These are phyloP conservation scores for Opisthocomus hoazin DNA, from an alignment of 2,113 vertebrate genomes.

Conservation along the genomic window DNA sequence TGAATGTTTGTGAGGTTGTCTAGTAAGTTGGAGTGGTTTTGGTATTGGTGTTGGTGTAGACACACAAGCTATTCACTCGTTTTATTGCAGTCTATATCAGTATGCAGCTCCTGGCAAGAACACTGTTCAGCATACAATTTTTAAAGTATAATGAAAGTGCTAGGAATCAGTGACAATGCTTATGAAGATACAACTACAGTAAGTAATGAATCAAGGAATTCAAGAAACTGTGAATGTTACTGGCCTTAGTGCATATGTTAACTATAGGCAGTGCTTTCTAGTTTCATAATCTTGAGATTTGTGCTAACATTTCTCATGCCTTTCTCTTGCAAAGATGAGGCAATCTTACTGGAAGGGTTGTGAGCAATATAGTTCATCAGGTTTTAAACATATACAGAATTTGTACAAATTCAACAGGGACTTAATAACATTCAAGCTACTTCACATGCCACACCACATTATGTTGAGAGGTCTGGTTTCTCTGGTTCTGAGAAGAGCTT, in stretches of 20 bases:
- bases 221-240: background rate
- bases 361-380: background rate
- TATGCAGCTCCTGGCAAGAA: background rate
- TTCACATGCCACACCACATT: accelerated
- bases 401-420: background rate
- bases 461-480: background rate
- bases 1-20: background rate
- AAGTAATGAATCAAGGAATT: background rate
- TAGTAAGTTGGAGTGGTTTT: slow-evolving; percentile 4
- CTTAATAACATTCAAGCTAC: background rate
- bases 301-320: background rate
- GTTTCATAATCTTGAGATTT: background rate
- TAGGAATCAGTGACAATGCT: background rate
- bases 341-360: background rate
- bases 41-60: background rate
- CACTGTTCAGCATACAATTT: background rate
- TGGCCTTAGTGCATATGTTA: background rate
- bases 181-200: background rate
- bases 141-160: background rate
- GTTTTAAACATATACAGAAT: background rate
- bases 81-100: background rate
- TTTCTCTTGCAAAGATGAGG: background rate
- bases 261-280: background rate
- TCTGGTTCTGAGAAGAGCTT: background rate
- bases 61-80: background rate